These are phyloP conservation scores for Periplaneta americana DNA, from an alignment of 1,140 invertebrate genomes.

Conservation along the genomic window DNA sequence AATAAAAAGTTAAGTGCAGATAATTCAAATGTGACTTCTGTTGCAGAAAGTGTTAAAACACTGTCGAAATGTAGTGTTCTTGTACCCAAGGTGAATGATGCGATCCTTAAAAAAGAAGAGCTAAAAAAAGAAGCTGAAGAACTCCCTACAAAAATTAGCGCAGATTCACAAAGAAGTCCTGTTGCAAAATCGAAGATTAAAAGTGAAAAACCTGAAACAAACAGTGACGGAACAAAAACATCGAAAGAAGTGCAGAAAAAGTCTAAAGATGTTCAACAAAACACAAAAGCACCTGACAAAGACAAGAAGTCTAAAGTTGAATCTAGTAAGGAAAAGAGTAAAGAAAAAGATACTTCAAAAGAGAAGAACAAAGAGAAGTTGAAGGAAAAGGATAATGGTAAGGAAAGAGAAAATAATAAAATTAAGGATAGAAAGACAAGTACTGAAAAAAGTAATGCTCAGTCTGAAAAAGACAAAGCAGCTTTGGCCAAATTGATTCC, in stretches of 20 bases:
- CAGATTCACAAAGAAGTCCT: neutral
- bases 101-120: neutral
- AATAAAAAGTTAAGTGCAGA: slow-evolving; percentile 12
- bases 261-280: neutral
- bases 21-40: slow-evolving; percentile 4
- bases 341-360: slow-evolving; percentile 26
- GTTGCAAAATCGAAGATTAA: neutral
- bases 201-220: slow-evolving; percentile 24
- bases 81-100: neutral
- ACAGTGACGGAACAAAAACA: slow-evolving; percentile 23
- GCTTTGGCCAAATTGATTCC: slow-evolving; percentile 57
- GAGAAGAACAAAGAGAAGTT: slow-evolving; percentile 39
- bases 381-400: slow-evolving; percentile 40
- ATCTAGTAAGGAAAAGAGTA: neutral
- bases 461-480: slow-evolving; percentile 61
- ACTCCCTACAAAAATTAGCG: neutral
- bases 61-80: neutral
- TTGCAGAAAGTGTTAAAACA: slow-evolving; percentile 18
- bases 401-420: slow-evolving; percentile 38
- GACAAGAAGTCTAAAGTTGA: neutral
- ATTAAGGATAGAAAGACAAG: slow-evolving; percentile 23
- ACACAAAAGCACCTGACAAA: neutral
- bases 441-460: slow-evolving; percentile 23
- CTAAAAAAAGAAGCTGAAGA: neutral
- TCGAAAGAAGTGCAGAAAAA: slow-evolving; percentile 3